phyloP scores from a whole-genome alignment of 2,113 vertebrate species.

The Planiliza haematocheilus region DNA sequence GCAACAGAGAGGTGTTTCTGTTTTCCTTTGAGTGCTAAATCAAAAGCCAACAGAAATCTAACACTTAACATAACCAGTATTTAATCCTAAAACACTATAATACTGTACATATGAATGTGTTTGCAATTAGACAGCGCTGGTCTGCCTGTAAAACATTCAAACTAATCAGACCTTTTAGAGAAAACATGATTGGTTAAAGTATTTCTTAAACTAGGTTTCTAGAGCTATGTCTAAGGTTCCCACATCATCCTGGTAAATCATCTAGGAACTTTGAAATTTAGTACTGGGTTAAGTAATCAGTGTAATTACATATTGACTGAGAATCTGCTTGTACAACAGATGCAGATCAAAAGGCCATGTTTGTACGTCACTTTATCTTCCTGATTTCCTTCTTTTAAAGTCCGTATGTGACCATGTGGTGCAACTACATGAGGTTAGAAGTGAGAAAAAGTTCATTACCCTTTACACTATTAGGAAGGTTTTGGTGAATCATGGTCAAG shows the following conservation, averaged over 20 bases:
- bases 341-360: background rate
- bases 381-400: background rate
- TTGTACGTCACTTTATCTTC: conserved; percentile 1
- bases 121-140: background rate
- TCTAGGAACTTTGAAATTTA: background rate
- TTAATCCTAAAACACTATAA: background rate
- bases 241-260: background rate
- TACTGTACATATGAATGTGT: background rate
- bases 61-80: background rate
- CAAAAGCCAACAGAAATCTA: background rate
- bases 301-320: background rate
- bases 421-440: conserved; percentile 19
- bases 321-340: background rate
- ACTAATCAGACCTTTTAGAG: background rate
- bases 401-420: background rate
- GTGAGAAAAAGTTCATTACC: conserved; percentile 19
- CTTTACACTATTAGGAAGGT: conserved; percentile 14
- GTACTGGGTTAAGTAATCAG: background rate
- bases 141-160: background rate
- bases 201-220: too few species aligned
- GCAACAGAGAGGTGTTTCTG: conserved; percentile 18
- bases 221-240: background rate
- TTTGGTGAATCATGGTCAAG: conserved; percentile 40
- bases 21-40: background rate
- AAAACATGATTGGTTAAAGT: background rate